Evolutionary conservation across 2,113 vertebrate genomes (phyloP), one percentile per base, ranked within the genome.

Genomic region (Stercorarius parasiticus): DNA sequence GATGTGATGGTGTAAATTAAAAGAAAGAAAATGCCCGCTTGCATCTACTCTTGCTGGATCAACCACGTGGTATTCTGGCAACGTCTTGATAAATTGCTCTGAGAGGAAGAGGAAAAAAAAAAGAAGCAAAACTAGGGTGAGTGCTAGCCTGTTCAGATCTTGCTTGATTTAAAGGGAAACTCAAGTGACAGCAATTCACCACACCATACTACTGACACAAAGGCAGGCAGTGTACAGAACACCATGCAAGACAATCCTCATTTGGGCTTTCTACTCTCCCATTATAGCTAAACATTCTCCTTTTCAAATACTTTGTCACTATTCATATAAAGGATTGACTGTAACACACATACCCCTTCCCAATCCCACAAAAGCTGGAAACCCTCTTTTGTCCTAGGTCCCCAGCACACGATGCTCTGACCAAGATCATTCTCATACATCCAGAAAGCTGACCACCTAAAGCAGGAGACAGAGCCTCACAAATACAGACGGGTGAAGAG

Each of bases 1-100:
- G 65, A 98, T 77, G 56, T 98, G 95, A 77, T 98, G 98, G 32
- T 97, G 94, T 90, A 99, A 93, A 76, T 93, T 96, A 87, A 99
- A 98, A 10, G 99, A 99, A 58, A 99, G 59, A 93, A 99, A 99
- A 73, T 53, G 96, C n/a, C 99, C 99, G 1, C 93, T 97, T 66
- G 97, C 95, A 38, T 98, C 98, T 61, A 99, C 98, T 96, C 97
- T 98, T 84, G 98, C 95, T 7, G 99, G 99, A 40, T 98, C 97
- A 89, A 99, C 99, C 36, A 99, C 84, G 2, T 98, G 98, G 94
- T 98, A 98, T 27, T 98, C 98, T 27, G 97, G 94, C 64, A 98
- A 87, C 7, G 97, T 82, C 88, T 97, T 98, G 87, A 98, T 32
- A 92, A 98, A 98, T 97, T 97, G 96, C 30, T 97, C 99, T 99